A percentile compares a stretch with the other conserved stretches of the same genome.
Conservation (phyloP, 2,113 vertebrate genomes). For the Protobothrops flavoviridis region DNA sequence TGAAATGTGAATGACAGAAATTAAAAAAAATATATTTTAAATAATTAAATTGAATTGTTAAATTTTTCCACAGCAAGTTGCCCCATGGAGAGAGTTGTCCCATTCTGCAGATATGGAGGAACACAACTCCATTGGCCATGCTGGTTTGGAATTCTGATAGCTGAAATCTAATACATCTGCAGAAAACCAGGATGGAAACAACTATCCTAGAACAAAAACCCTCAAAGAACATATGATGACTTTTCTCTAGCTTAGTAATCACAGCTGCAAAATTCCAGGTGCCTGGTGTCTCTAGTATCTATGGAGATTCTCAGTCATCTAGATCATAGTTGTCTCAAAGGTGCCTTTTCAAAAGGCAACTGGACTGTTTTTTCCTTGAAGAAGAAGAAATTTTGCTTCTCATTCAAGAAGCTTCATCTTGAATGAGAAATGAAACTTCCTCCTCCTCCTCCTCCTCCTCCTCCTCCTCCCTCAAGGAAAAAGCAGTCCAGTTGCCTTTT, state of each 20-base stretch:
- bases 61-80: too few species aligned
- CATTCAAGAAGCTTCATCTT: not conserved
- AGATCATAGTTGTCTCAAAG: not conserved
- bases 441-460: too few species aligned
- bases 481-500: not conserved
- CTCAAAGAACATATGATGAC: not conserved
- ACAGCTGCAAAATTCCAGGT: not conserved
- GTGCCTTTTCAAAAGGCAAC: not conserved
- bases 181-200: not conserved
- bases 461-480: not conserved
- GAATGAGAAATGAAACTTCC: too few species aligned
- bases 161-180: too few species aligned
- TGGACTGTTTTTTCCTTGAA: not conserved
- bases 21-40: too few species aligned
- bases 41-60: too few species aligned
- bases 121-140: too few species aligned
- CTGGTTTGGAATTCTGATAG: not conserved
- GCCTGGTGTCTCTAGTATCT: not conserved
- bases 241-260: not conserved
- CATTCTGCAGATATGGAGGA: not conserved
- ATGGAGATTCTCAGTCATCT: not conserved
- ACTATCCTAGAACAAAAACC: not conserved
- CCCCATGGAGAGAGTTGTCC: too few species aligned
- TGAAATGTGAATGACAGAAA: too few species aligned
- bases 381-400: not conserved